These are phyloP conservation scores for Odontophorus gujanensis DNA, from an alignment of 2,113 vertebrate species.

Conservation along the genomic window DNA sequence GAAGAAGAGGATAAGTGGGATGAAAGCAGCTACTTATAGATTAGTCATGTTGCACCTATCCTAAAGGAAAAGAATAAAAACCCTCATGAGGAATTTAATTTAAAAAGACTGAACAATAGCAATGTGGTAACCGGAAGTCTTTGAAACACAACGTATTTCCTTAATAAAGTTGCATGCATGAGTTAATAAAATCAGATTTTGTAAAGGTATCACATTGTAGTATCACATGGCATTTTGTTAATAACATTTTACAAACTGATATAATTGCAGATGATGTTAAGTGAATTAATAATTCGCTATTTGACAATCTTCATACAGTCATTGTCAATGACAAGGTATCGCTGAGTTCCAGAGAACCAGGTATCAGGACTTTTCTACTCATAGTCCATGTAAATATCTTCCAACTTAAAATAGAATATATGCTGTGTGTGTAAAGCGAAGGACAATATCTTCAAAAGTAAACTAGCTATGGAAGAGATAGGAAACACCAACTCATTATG, in stretches of 20 bases:
- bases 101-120: not conserved
- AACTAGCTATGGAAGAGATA: not conserved
- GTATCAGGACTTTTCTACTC: not conserved
- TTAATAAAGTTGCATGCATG: not conserved
- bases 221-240: not conserved
- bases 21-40: not conserved
- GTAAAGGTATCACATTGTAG: not conserved
- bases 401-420: not conserved
- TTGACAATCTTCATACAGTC: not conserved
- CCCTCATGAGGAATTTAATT: not conserved
- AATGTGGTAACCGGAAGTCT: not conserved
- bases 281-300: not conserved
- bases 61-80: not conserved
- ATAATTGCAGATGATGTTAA: not conserved
- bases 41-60: not conserved
- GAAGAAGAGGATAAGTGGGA: not conserved
- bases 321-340: not conserved
- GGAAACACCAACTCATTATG: accelerated
- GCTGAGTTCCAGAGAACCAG: not conserved
- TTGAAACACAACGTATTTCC: not conserved
- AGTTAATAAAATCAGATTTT: not conserved
- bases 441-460: not conserved
- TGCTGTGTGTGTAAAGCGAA: not conserved
- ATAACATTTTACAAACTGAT: not conserved
- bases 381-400: accelerated